Evolutionary conservation across 2,888 invertebrate species (phyloP).

Genomic region (Cantharis nigra): DNA sequence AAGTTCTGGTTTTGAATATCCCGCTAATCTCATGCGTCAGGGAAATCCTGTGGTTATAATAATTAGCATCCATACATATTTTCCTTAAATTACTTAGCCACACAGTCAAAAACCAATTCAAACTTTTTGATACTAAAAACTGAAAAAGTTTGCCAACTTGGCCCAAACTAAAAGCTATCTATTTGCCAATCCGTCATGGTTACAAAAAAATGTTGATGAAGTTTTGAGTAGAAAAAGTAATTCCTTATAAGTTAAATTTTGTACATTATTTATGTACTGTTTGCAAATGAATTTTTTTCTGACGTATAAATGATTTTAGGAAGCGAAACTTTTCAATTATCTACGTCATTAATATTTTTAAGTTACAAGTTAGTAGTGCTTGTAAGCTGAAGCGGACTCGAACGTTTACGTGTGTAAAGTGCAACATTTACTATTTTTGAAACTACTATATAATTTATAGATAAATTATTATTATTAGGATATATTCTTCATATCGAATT

Average conservation of each 20-base stretch:
- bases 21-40: background rate
- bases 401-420: no score
- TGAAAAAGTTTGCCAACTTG: background rate
- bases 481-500: no score
- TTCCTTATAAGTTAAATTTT: background rate
- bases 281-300: no score
- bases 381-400: no score
- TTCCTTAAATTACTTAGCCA: background rate
- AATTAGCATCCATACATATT: background rate
- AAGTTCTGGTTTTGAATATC: background rate
- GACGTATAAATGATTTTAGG: background rate
- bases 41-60: background rate
- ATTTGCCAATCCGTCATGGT: background rate
- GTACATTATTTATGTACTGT: no score
- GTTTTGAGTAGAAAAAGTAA: background rate
- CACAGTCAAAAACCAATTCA: background rate
- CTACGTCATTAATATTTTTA: no score
- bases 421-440: no score
- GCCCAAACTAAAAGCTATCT: background rate
- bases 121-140: background rate
- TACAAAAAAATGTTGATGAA: background rate
- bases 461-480: no score
- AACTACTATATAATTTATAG: no score
- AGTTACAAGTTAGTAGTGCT: no score
- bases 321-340: background rate